These are phyloP conservation scores for Cheilosia vulpina DNA, from an alignment of 2,888 invertebrate species.

Conservation along the genomic window DNA sequence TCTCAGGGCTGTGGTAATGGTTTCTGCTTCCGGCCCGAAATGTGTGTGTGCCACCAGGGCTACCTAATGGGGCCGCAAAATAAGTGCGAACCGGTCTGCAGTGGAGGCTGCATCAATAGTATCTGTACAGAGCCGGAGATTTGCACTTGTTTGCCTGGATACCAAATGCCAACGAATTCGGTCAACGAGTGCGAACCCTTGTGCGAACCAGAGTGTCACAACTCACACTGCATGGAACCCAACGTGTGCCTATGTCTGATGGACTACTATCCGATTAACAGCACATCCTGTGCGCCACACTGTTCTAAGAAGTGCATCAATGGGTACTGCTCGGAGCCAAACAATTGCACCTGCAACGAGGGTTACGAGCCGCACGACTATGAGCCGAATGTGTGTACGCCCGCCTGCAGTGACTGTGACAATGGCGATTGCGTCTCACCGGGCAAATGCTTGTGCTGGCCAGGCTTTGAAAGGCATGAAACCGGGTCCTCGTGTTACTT, in stretches of 20 bases:
- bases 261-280: constrained; percentile 79
- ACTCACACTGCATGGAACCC: constrained; percentile 83
- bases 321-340: constrained; percentile 78
- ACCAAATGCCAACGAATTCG: constrained; percentile 50
- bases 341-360: constrained; percentile 82
- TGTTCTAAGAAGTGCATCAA: constrained; percentile 70
- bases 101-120: constrained; percentile 78
- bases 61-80: constrained; percentile 80
- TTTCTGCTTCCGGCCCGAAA: constrained; percentile 74
- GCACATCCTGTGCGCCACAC: constrained; percentile 76
- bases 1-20: constrained; percentile 76
- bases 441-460: constrained; percentile 75
- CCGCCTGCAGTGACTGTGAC: constrained; percentile 75
- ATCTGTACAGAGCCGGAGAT: constrained; percentile 83
- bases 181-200: constrained; percentile 79
- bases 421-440: constrained; percentile 76
- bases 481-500: constrained; percentile 12
- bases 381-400: constrained; percentile 74
- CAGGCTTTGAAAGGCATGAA: constrained; percentile 71
- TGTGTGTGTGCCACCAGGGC: constrained; percentile 83
- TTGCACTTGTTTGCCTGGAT: constrained; percentile 85
- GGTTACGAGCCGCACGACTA: constrained; percentile 75
- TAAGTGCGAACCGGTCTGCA: constrained; percentile 79
- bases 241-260: constrained; percentile 79
- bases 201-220: constrained; percentile 80